Conservation (phyloP, 2,113 vertebrate species). For the Equus quagga region DNA sequence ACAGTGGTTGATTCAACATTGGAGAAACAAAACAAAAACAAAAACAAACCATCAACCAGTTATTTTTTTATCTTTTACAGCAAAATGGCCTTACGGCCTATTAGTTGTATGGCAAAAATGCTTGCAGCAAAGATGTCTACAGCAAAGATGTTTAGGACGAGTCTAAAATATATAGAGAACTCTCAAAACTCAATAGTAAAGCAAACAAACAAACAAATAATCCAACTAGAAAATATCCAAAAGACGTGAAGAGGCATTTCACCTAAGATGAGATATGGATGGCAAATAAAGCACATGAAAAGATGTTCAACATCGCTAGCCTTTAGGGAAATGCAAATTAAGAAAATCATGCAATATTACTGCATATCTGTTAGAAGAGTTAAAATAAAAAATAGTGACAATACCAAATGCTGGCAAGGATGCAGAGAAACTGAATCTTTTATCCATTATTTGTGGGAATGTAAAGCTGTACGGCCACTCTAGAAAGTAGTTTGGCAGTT, state of each 20-base stretch:
- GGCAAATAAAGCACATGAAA: neutral
- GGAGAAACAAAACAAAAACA: too few species aligned
- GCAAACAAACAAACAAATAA: neutral
- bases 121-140: too few species aligned
- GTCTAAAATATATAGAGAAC: neutral
- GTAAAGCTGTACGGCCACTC: too few species aligned
- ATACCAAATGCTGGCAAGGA: neutral
- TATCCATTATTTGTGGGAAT: too few species aligned
- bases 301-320: neutral
- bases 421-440: neutral
- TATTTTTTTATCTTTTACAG: too few species aligned
- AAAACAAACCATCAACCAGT: too few species aligned
- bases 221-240: neutral
- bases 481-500: neutral
- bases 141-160: too few species aligned
- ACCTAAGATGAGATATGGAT: neutral
- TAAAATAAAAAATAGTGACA: neutral
- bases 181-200: neutral
- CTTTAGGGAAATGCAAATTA: neutral
- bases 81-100: too few species aligned
- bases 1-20: too few species aligned
- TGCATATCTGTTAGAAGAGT: too few species aligned
- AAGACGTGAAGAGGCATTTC: neutral
- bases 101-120: too few species aligned
- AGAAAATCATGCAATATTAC: neutral